Base-by-base conservation (phyloP, 1,140 invertebrate species). In the Gonatopus flavifemur region DNA sequence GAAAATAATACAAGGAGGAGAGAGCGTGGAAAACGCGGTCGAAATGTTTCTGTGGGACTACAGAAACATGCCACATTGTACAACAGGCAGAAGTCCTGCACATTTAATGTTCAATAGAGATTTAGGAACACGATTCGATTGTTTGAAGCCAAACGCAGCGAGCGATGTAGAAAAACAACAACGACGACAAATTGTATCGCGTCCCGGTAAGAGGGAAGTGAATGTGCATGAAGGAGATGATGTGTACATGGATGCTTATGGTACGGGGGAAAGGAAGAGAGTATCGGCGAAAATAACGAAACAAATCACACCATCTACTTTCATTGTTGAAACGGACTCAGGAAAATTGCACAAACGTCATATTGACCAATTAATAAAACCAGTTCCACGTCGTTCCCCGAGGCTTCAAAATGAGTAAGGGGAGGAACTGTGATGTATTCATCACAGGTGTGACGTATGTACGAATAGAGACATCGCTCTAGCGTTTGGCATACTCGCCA, bases 351-450 rank as follows among this genome's bases (percentile, higher is more conserved):
- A 32, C 18, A 45, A 20, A 15, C 18, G 24, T 5, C 43, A 32
- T n/a, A 16, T 32, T 7, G 43, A 32, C 13, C 18, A 45, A 35
- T 15, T 35, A 7, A 7, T 31, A 8, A 24, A 30, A 30, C 39
- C 39, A 36, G 15, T 19, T 16, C 9, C 28, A 5, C 28, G 39
- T 9, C 21, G 15, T 15, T 36, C 40, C 18, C 39, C 21, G 19
- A 43, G 39, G 30, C 40, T 43, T 44, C 18, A 18, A n/a, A 32
- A 8, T 45, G 15, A 43, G 38, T 2, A 39, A 38, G 35, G 35
- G 35, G 45, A 22, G 19, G 32, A 39, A 21, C 44, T 51, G 49
- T 43, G n/a, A n/a, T n/a, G n/a, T n/a, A n/a, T n/a, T n/a, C n/a
- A n/a, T n/a, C n/a, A n/a, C n/a, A n/a, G n/a, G n/a, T n/a, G n/a